Percentiles rank a stretch among this genome's conserved stretches.
Conservation (phyloP, 2,888 invertebrate genomes). For the Atrina japonica region DNA sequence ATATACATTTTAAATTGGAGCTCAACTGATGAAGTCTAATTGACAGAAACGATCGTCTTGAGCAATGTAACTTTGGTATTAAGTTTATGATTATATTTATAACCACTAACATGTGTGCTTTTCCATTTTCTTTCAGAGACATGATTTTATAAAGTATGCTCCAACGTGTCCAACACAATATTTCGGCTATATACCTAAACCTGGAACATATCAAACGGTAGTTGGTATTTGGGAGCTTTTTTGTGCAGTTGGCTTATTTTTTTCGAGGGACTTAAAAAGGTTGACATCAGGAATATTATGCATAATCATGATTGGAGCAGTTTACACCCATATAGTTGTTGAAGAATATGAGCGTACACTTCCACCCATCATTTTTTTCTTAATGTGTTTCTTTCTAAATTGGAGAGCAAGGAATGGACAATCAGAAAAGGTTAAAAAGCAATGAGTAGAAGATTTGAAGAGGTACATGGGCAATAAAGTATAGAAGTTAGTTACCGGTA, state of each 20-base stretch:
- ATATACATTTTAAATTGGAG: no score
- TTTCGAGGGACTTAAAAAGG: background rate
- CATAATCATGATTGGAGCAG: constrained; percentile 14
- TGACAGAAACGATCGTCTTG: no score
- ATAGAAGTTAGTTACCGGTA: no score
- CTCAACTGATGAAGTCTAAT: no score
- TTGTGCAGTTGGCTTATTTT: background rate
- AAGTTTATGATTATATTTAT: no score
- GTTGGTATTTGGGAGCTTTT: constrained; percentile 15
- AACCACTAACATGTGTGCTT: no score
- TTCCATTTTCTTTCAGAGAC: background rate
- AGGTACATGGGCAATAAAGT: no score
- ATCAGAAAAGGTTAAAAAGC: no score
- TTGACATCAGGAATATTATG: background rate
- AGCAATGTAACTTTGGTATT: no score
- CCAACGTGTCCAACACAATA: constrained; percentile 4
- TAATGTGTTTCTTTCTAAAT: background rate
- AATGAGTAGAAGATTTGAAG: no score
- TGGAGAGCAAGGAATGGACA: no score
- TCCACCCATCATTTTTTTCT: background rate
- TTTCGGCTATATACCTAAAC: constrained; percentile 7
- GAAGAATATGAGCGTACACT: background rate
- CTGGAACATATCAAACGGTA: background rate
- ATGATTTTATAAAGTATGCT: background rate
- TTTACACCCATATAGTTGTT: constrained; percentile 1